Percentiles rank a stretch among this genome's conserved stretches.
Conservation (phyloP, 2,797 vertebrate genomes). For the Glyptemys insculpta region DNA sequence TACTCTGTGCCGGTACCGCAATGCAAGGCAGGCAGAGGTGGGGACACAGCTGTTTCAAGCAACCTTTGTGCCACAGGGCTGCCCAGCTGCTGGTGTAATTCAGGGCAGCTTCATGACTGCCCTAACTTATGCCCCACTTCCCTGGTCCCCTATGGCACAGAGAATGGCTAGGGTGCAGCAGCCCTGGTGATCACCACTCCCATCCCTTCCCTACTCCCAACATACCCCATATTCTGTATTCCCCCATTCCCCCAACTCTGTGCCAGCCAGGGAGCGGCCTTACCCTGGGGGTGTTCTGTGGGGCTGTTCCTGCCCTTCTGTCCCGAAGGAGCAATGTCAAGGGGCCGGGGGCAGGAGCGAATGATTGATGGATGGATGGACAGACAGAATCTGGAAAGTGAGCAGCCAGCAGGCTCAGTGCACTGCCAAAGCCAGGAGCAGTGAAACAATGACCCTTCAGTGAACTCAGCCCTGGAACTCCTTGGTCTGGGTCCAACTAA, state of each 20-base stretch:
- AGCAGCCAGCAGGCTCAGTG: background rate
- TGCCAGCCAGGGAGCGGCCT: background rate
- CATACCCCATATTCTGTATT: background rate
- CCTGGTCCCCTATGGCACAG: background rate
- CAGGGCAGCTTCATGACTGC: background rate
- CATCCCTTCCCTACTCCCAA: background rate
- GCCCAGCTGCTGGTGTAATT: background rate
- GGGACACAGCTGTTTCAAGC: background rate
- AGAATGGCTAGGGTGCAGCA: background rate
- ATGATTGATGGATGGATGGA: background rate
- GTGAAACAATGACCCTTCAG: background rate
- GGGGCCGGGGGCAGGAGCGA: background rate
- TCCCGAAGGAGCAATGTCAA: background rate
- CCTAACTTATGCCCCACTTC: background rate
- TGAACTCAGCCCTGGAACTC: background rate
- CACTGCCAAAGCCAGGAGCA: background rate
- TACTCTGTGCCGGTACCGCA: background rate
- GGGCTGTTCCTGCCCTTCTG: background rate
- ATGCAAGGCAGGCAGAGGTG: background rate
- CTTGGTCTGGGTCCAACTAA: background rate
- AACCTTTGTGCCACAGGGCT: background rate
- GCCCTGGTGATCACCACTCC: background rate
- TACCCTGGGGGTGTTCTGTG: background rate
- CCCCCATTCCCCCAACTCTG: background rate
- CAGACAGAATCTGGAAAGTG: background rate